phyloP scores from a whole-genome alignment of 2,797 vertebrate genomes.

The Gastrophryne carolinensis region DNA sequence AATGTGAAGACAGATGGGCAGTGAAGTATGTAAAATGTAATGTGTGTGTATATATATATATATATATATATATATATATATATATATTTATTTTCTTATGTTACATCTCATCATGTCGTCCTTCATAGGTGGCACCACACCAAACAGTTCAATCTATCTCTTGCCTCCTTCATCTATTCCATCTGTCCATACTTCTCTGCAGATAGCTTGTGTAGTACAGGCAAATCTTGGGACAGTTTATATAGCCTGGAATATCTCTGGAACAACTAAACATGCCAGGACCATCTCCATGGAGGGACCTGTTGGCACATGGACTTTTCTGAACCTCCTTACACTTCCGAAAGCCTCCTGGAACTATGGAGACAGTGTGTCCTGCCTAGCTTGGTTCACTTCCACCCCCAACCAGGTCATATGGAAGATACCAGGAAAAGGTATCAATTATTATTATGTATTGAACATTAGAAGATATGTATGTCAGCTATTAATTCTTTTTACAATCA shows the following conservation, averaged over 20 bases:
- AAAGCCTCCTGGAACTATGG: background rate
- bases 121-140: background rate
- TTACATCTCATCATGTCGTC: too few species aligned
- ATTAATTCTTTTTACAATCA: too few species aligned
- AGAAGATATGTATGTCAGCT: too few species aligned
- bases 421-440: background rate
- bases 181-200: too few species aligned
- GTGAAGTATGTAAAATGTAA: too few species aligned
- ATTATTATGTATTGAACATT: too few species aligned
- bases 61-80: too few species aligned
- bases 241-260: slow-evolving; percentile 28
- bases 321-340: background rate
- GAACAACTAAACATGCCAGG: background rate
- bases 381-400: background rate
- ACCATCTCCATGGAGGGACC: background rate
- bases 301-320: background rate
- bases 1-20: too few species aligned
- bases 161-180: background rate
- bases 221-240: background rate
- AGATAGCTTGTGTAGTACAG: slow-evolving; percentile 3
- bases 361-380: background rate
- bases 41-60: too few species aligned
- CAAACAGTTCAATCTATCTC: background rate
- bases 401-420: background rate
- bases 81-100: too few species aligned